phyloP scores from a whole-genome alignment of 2,797 vertebrate genomes.

The Cuculus canorus region DNA sequence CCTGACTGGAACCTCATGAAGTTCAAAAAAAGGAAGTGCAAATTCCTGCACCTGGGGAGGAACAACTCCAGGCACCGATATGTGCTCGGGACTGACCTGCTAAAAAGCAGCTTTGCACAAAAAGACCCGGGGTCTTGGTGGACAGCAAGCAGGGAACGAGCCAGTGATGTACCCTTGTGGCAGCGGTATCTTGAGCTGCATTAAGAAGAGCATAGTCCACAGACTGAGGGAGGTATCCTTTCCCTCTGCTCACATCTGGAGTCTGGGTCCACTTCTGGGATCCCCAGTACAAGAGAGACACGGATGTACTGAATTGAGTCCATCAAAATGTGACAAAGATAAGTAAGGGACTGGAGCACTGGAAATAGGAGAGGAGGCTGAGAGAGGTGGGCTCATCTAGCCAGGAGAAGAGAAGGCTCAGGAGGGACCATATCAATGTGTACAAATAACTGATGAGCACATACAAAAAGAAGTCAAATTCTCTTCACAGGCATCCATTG shows the following conservation, averaged over 20 bases:
- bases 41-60: no score
- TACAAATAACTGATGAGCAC: not conserved
- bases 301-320: not conserved
- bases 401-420: not conserved
- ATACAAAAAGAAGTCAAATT: not conserved
- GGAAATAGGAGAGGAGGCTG: not conserved
- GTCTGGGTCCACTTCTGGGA: not conserved
- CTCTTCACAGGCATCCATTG: not conserved
- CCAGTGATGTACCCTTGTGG: accelerated
- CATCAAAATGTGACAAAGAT: not conserved
- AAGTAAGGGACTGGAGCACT: not conserved
- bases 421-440: not conserved
- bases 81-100: no score
- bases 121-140: not conserved
- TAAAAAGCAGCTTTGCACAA: not conserved
- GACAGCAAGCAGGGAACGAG: not conserved
- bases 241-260: not conserved
- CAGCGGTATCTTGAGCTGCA: not conserved
- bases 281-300: not conserved
- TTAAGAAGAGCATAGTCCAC: not conserved
- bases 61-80: no score
- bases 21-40: no score
- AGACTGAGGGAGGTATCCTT: not conserved
- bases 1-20: no score
- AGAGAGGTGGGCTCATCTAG: not conserved